Evolutionary conservation across 2,888 invertebrate species (phyloP).

Genomic region (Drosophila mulleri): DNA sequence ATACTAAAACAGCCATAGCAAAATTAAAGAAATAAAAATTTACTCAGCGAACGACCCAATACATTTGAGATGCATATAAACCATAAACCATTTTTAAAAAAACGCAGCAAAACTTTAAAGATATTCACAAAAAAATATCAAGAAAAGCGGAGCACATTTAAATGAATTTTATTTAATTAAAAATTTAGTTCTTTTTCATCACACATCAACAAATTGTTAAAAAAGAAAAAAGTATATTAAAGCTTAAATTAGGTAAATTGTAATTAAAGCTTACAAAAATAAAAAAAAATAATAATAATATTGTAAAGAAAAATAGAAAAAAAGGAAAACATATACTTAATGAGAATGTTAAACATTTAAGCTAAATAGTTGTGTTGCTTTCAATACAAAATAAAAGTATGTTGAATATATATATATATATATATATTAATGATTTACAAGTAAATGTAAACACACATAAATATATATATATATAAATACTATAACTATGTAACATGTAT

Average conservation of each 20-base stretch:
- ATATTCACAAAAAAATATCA: background rate
- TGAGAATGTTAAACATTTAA: constrained; percentile 64
- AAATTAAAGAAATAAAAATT: too few relatives aligned
- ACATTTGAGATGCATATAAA: background rate
- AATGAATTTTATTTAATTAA: background rate
- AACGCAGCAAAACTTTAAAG: background rate
- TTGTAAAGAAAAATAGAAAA: constrained; percentile 55
- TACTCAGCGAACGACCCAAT: too few relatives aligned
- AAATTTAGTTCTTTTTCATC: background rate
- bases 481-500: constrained; percentile 71
- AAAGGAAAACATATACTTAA: constrained; percentile 25
- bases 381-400: constrained; percentile 39
- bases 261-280: constrained; percentile 39
- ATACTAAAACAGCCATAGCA: too few relatives aligned
- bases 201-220: background rate
- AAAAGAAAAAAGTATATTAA: constrained; percentile 1
- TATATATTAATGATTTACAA: constrained; percentile 40
- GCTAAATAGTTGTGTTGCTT: constrained; percentile 63
- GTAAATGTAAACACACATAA: constrained; percentile 41
- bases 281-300: constrained; percentile 14
- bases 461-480: constrained; percentile 36
- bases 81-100: background rate
- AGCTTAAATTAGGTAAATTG: constrained; percentile 35
- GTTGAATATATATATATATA: constrained; percentile 49
- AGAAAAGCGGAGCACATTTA: background rate